phyloP scores from a whole-genome alignment of 2,888 invertebrate genomes.

The Isoperla grammatica region DNA sequence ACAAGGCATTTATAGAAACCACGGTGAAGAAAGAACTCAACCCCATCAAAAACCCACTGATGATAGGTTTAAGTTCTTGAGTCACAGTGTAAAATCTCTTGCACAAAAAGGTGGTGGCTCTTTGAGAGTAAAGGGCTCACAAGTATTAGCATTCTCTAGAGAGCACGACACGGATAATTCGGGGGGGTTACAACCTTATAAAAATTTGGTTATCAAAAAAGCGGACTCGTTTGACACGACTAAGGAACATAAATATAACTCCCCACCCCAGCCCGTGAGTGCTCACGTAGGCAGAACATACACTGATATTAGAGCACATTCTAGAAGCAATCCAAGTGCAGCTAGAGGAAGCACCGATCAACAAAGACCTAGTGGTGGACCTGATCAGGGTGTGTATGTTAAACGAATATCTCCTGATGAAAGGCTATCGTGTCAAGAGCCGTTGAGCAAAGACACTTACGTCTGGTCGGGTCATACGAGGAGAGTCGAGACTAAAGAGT shows the following conservation, averaged over 20 bases:
- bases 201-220: not conserved
- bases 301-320: not conserved
- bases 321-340: not conserved
- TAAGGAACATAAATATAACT: not conserved
- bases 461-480: no score
- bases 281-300: not conserved
- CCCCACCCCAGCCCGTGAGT: no score
- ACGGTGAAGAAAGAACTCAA: not conserved
- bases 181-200: not conserved
- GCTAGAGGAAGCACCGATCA: no score
- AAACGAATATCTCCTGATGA: not conserved
- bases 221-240: not conserved
- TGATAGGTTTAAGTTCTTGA: not conserved
- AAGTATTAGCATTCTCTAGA: slow-evolving; percentile 3
- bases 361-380: not conserved
- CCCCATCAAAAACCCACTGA: slow-evolving; percentile 6
- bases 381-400: not conserved
- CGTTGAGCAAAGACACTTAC: not conserved
- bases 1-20: not conserved
- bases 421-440: not conserved
- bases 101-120: slow-evolving; percentile 6
- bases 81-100: not conserved
- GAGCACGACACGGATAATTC: not conserved
- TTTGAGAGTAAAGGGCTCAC: slow-evolving; percentile 7
- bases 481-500: no score